phyloP scores from a whole-genome alignment of 2,888 invertebrate species.

The Pteria penguin region DNA sequence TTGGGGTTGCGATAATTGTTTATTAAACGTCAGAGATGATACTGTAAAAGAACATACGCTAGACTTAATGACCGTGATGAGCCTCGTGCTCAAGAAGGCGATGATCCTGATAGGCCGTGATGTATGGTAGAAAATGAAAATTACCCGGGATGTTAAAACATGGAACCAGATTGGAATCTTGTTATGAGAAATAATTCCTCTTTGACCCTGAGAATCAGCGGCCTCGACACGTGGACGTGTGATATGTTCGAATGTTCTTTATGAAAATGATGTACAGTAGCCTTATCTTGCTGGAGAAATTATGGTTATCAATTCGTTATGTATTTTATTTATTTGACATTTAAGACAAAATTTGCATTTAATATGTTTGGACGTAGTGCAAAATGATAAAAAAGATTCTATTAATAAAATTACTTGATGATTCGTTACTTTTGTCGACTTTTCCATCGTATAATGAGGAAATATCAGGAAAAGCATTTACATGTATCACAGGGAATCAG shows the following conservation, averaged over 20 bases:
- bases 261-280: not conserved
- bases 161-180: slow-evolving; percentile 27
- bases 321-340: not conserved
- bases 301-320: not conserved
- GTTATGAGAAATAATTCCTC: slow-evolving; percentile 33
- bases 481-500: no score
- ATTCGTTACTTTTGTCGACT: not conserved
- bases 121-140: slow-evolving; percentile 25
- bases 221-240: not conserved
- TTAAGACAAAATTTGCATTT: not conserved
- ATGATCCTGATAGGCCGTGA: slow-evolving; percentile 22
- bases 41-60: slow-evolving; percentile 26
- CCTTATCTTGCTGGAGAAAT: not conserved
- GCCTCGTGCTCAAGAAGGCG: slow-evolving; percentile 29
- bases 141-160: slow-evolving; percentile 30
- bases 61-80: slow-evolving; percentile 24
- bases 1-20: slow-evolving; percentile 33
- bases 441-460: not conserved
- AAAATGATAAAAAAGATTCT: not conserved
- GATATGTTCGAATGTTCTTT: not conserved
- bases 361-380: not conserved
- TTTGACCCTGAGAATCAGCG: slow-evolving; percentile 16
- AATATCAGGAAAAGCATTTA: no score
- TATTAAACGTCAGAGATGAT: slow-evolving; percentile 25
- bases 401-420: not conserved